Conservation (phyloP, 2,113 vertebrate species). For the Melanocharis versteri region DNA sequence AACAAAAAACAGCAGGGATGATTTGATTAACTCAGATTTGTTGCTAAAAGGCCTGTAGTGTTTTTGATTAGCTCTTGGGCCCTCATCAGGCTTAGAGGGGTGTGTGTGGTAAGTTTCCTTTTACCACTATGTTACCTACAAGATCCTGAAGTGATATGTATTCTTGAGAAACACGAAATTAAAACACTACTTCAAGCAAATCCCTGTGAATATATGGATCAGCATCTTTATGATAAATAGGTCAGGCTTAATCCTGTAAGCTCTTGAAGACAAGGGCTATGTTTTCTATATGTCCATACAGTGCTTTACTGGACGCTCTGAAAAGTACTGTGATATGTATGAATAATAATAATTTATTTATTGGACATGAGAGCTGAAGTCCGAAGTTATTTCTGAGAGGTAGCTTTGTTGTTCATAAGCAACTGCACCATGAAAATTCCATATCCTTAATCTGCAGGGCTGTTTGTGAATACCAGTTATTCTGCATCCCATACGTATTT, state of each 20-base stretch:
- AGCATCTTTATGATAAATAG: neutral
- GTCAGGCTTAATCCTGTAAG: neutral
- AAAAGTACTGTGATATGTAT: neutral
- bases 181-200: neutral
- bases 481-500: neutral
- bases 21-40: slow-evolving; percentile 51
- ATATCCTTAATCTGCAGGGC: neutral
- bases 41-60: slow-evolving; percentile 55
- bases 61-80: slow-evolving; percentile 55
- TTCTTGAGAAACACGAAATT: slow-evolving; percentile 12
- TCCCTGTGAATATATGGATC: neutral
- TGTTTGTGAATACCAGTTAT: neutral
- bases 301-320: neutral
- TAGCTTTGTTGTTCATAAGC: neutral
- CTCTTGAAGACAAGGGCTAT: neutral
- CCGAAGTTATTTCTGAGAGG: neutral
- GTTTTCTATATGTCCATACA: neutral
- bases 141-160: neutral
- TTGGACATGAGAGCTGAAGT: neutral
- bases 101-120: slow-evolving; percentile 28
- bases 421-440: neutral
- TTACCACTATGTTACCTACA: neutral
- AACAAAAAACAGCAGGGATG: slow-evolving; percentile 60
- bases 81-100: slow-evolving; percentile 14
- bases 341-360: neutral